Base-by-base conservation (phyloP, 2,113 vertebrate species). In the Triplophysa rosa region DNA sequence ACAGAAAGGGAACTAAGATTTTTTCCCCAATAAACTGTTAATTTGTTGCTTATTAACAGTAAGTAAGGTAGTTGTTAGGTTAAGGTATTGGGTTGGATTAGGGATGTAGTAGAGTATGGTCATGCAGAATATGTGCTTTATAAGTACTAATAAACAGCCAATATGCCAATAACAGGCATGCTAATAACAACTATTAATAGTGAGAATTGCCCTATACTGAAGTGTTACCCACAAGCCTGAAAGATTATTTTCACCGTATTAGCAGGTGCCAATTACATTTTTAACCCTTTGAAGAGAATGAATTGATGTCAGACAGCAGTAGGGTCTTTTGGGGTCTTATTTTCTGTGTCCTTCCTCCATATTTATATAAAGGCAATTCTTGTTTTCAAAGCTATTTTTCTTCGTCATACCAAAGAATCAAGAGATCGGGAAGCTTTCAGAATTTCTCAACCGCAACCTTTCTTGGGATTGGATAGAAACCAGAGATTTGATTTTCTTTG, bases 241-340 rank as follows among this genome's bases (percentile, higher is more conserved):
- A 1, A 52, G 37, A 19, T 42, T 9, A 23, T 47, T 47, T 67
- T 67, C 11, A 67, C 65, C 19, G 6, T 8, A 19, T 54, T 45
- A 45, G 21, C 40, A 47, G 40, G 13, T 67, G 7, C 40, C 66
- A 45, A 7, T 67, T 33, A 0, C 9, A n/a, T 66, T 21, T 66
- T 1, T 37, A 66, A 66, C 0, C 2, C 19, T 52, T 54, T 68
- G 29, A 77, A 81, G 54, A 29, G 4, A 8, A 62, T 4, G 52
- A 24, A 56, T 64, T 81, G 73, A 69, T 70, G 59, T 77, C 17
- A 59, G 21, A 63, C n/a, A 56, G 33, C 33, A 37, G 33, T 37
- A 8, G 5, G 33, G 63, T 9, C n/a, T 67, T 70, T 65, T 58
- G 16, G 47, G 52, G 37, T 58, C 17, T 17, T 29, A 52, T 52